phyloP scores from a whole-genome alignment of 2,888 invertebrate species.

The Synanthedon andrenaeformis region DNA sequence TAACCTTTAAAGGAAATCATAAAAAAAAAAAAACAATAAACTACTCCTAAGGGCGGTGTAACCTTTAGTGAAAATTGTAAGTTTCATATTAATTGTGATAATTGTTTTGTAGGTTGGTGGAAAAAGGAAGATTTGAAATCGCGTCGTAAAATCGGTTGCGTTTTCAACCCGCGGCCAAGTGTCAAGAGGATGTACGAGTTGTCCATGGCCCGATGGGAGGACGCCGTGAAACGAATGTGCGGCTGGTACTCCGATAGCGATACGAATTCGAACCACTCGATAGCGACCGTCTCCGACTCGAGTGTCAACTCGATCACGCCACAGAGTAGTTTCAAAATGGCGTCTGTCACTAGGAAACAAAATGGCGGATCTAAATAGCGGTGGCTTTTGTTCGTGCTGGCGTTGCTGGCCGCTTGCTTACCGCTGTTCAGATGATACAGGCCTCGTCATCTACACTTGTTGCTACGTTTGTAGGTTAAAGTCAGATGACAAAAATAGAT shows the following conservation, averaged over 20 bases:
- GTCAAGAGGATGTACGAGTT: slow-evolving; percentile 37
- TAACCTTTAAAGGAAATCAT: no score
- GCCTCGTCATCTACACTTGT: slow-evolving; percentile 9
- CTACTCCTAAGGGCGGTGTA: no score
- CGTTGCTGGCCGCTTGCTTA: slow-evolving; percentile 26
- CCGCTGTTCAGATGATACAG: slow-evolving; percentile 43
- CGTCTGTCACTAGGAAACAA: slow-evolving; percentile 14
- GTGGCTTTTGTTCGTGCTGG: slow-evolving; percentile 44
- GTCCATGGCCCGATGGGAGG: slow-evolving; percentile 65
- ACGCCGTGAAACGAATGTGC: slow-evolving; percentile 68
- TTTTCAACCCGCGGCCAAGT: slow-evolving; percentile 70
- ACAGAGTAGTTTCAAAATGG: slow-evolving; percentile 31
- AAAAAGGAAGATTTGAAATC: slow-evolving; percentile 73
- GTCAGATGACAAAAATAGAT: no score
- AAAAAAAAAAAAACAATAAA: no score
- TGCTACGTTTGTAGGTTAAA: slow-evolving; percentile 10
- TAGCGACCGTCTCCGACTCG: slow-evolving; percentile 22
- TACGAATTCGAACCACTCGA: slow-evolving; percentile 12
- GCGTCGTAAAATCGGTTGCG: slow-evolving; percentile 70
- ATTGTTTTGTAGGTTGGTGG: slow-evolving; percentile 74
- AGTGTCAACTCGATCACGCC: slow-evolving; percentile 21
- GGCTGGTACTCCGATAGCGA: slow-evolving; percentile 61
- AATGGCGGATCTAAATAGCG: slow-evolving; percentile 39
- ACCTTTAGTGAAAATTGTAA: no score
- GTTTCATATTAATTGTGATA: no score